Conservation (phyloP, 2,888 invertebrate species). For the Adelphocoris suturalis region DNA sequence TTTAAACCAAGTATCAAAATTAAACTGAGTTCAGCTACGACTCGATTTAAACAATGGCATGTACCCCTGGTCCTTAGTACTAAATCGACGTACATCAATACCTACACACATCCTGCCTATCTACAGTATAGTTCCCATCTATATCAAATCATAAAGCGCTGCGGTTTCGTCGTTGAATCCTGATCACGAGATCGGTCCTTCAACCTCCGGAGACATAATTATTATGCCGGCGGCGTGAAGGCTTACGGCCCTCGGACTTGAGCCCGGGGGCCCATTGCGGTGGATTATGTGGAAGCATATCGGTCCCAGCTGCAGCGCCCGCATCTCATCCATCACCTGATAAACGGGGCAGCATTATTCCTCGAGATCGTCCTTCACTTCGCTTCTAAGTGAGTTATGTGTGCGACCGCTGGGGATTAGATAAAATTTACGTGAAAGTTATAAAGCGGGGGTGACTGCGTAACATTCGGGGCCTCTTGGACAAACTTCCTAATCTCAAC, state of each 20-base stretch:
- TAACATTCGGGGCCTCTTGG: neutral
- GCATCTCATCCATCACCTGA: constrained; percentile 54
- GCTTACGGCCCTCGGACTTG: constrained; percentile 25
- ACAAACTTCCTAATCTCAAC: too few relatives aligned
- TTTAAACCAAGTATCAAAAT: too few relatives aligned
- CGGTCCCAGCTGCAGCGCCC: constrained; percentile 53
- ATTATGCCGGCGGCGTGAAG: constrained; percentile 8
- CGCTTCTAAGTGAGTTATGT: constrained; percentile 5
- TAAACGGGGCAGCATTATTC: constrained; percentile 35
- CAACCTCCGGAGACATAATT: neutral
- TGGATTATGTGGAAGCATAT: constrained; percentile 50
- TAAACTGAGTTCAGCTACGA: too few relatives aligned
- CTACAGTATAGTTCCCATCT: too few relatives aligned
- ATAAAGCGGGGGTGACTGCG: neutral
- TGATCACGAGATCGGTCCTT: neutral
- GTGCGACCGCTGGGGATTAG: neutral
- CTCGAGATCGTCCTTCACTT: constrained; percentile 40
- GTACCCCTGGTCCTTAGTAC: too few relatives aligned
- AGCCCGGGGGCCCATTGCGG: constrained; percentile 45
- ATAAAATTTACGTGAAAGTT: constrained; percentile 5
- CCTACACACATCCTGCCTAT: too few relatives aligned
- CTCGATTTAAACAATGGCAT: too few relatives aligned
- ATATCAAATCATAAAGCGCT: neutral
- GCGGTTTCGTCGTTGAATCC: neutral
- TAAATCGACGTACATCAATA: too few relatives aligned